Evolutionary conservation across 2,797 vertebrate species (phyloP).

Genomic region (Liasis olivaceus): DNA sequence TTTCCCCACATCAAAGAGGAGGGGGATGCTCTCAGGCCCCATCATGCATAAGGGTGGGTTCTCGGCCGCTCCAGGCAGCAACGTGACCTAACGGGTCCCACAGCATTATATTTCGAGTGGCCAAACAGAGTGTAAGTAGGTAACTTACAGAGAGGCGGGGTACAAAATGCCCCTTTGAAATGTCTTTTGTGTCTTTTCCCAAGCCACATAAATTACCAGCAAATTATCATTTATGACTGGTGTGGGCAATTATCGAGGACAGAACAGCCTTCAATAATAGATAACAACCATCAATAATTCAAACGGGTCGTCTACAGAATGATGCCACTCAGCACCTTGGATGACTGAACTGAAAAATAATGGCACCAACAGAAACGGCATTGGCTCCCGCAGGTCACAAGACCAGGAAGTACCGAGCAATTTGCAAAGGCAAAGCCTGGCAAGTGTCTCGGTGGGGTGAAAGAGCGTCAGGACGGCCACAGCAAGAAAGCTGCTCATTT

Average conservation of each 20-base stretch:
- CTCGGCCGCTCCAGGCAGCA: background rate
- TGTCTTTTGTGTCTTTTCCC: background rate
- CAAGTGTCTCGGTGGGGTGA: background rate
- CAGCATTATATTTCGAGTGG: too few species aligned
- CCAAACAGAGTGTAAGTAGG: background rate
- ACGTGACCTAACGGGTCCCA: background rate
- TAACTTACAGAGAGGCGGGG: background rate
- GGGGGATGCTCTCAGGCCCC: too few species aligned
- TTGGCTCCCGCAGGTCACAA: background rate
- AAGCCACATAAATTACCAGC: background rate
- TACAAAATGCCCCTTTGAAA: too few species aligned
- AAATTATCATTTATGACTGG: constrained; percentile 31
- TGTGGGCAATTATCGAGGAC: constrained; percentile 24
- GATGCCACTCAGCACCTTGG: constrained; percentile 16
- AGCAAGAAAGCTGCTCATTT: background rate
- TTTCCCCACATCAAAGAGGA: background rate
- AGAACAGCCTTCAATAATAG: constrained; percentile 26
- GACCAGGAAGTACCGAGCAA: background rate
- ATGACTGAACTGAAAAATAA: constrained; percentile 11
- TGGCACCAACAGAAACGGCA: background rate
- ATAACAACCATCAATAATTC: constrained; percentile 36
- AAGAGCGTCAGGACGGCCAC: background rate
- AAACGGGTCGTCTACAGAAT: constrained; percentile 12
- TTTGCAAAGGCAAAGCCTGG: background rate
- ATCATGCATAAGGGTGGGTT: too few species aligned